These are phyloP conservation scores for Metalampra italica DNA, from an alignment of 2,888 invertebrate genomes.

Conservation along the genomic window DNA sequence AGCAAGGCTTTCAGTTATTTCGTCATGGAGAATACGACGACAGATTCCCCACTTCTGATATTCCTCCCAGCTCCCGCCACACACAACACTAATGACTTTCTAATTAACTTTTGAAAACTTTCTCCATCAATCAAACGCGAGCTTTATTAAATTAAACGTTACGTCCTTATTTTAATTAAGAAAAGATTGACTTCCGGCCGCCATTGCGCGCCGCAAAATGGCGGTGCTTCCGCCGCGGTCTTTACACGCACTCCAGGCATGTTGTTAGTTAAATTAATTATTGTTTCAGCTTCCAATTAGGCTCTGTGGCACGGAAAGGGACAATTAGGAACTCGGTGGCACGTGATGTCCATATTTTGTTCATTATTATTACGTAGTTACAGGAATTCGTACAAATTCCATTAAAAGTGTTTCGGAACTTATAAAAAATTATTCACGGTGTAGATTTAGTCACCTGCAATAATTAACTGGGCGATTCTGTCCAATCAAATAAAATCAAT, in stretches of 20 bases:
- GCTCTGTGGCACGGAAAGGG: not conserved
- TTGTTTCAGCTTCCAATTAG: not conserved
- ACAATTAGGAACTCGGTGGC: not conserved
- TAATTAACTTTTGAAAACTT: not conserved
- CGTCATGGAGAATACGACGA: no score
- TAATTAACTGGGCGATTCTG: no score
- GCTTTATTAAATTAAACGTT: conserved; percentile 6
- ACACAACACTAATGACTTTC: not conserved
- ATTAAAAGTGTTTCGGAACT: no score
- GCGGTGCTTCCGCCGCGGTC: conserved; percentile 15
- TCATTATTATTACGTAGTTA: no score
- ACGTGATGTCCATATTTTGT: not conserved
- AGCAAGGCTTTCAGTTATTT: no score
- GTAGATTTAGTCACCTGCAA: no score
- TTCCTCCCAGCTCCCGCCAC: no score
- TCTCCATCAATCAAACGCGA: not conserved
- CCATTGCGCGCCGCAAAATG: conserved; percentile 39
- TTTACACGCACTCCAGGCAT: not conserved
- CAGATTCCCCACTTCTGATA: no score
- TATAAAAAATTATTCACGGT: no score
- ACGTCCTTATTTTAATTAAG: not conserved
- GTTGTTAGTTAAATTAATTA: conserved; percentile 1
- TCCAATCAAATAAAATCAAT: no score
- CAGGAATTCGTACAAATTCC: no score
- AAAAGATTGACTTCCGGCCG: conserved; percentile 12